These are phyloP conservation scores for Pelmatolapia mariae DNA, from an alignment of 2,113 vertebrate genomes.

Conservation along the genomic window DNA sequence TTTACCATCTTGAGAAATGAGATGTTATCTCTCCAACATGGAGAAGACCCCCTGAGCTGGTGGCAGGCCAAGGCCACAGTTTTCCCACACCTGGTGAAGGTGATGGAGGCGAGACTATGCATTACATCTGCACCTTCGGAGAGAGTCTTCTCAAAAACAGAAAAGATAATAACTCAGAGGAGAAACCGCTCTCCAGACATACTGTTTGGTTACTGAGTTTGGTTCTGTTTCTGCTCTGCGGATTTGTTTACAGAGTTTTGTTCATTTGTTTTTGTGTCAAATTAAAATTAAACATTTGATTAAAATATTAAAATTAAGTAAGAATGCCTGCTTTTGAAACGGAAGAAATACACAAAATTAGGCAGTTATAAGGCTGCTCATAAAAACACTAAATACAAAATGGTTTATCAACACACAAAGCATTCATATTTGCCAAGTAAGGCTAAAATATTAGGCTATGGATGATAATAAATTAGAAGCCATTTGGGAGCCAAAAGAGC, in stretches of 20 bases:
- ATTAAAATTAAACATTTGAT: background rate
- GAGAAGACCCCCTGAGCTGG: background rate
- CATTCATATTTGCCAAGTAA: background rate
- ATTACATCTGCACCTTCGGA: background rate
- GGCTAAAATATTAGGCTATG: background rate
- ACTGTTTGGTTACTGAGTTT: background rate
- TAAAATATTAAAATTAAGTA: background rate
- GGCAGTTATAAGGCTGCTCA: background rate
- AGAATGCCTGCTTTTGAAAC: background rate
- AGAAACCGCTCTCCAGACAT: background rate
- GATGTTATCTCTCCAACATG: background rate
- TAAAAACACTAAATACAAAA: background rate
- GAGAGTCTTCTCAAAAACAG: background rate
- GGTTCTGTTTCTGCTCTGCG: background rate
- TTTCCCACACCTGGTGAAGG: background rate
- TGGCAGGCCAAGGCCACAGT: background rate
- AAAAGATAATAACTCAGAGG: background rate
- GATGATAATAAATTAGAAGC: background rate
- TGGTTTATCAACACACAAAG: background rate
- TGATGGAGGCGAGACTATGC: background rate
- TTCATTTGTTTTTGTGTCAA: background rate
- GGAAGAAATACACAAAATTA: background rate
- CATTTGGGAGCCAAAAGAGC: background rate
- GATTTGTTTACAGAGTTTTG: background rate
- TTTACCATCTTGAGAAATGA: background rate